These are phyloP conservation scores for Eidolon dupreanum DNA, from an alignment of 2,797 vertebrate genomes.

Conservation along the genomic window DNA sequence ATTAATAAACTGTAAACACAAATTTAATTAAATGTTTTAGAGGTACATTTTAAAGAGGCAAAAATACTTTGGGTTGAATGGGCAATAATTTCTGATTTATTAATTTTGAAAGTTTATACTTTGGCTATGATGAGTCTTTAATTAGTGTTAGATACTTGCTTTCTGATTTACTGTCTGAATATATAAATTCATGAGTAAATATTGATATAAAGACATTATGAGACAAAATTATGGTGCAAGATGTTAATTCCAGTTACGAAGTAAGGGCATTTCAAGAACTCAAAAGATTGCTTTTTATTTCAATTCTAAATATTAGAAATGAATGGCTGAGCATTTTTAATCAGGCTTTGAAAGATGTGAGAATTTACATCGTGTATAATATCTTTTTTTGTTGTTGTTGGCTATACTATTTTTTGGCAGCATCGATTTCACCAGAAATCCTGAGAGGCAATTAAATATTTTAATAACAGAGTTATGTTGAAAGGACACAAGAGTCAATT, in stretches of 20 bases:
- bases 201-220: not conserved
- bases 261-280: not conserved
- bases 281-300: not conserved
- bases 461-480: not conserved
- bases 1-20: not conserved
- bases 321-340: not conserved
- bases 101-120: not conserved
- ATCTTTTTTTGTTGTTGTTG: not conserved
- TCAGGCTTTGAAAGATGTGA: not conserved
- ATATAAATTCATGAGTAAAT: not conserved
- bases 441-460: not conserved
- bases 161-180: not conserved
- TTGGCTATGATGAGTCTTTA: not conserved
- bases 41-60: not conserved
- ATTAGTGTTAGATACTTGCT: not conserved
- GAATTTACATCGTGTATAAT: not conserved
- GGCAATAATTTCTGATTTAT: not conserved
- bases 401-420: not conserved
- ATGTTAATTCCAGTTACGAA: not conserved
- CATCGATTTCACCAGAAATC: not conserved
- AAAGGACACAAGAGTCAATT: not conserved
- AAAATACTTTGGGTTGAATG: not conserved
- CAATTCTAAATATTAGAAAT: not conserved
- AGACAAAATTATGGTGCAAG: not conserved
- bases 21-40: not conserved